Conservation (phyloP, 2,888 invertebrate genomes). For the Augochlorella aurata region DNA sequence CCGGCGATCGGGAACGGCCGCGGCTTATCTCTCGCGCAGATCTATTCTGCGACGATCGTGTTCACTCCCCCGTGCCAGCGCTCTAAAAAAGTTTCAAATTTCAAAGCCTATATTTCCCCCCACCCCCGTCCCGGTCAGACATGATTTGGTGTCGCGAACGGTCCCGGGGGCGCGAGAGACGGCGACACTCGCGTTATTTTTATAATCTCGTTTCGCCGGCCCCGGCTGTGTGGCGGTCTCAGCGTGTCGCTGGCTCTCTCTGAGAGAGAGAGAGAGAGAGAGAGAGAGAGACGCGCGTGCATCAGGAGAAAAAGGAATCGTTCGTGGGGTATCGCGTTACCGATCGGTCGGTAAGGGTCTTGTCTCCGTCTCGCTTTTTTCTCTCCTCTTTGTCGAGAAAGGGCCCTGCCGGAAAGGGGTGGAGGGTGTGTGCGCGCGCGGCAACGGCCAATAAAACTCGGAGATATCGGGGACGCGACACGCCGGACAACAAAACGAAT, state of each 20-base stretch:
- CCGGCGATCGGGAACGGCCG: not conserved
- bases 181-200: constrained; percentile 65
- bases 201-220: constrained; percentile 62
- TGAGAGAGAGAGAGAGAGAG: no score
- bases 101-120: constrained; percentile 50
- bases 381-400: constrained; percentile 27
- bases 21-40: constrained; percentile 1
- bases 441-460: constrained; percentile 68
- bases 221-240: constrained; percentile 43
- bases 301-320: constrained; percentile 51
- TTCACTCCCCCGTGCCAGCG: constrained; percentile 12
- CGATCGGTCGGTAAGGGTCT: constrained; percentile 63
- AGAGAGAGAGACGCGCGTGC: constrained; percentile 37
- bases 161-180: constrained; percentile 31
- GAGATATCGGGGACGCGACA: constrained; percentile 61
- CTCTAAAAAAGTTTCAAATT: constrained; percentile 57
- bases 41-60: constrained; percentile 20
- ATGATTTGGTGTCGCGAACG: constrained; percentile 58
- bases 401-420: constrained; percentile 21
- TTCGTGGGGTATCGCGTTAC: constrained; percentile 63
- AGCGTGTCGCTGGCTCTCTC: constrained; percentile 55
- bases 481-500: constrained; percentile 45
- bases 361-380: constrained; percentile 40
- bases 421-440: constrained; percentile 12
- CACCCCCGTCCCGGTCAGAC: constrained; percentile 12